These are phyloP conservation scores for Cephus cinctus DNA, from an alignment of 1,140 invertebrate species.

Conservation along the genomic window DNA sequence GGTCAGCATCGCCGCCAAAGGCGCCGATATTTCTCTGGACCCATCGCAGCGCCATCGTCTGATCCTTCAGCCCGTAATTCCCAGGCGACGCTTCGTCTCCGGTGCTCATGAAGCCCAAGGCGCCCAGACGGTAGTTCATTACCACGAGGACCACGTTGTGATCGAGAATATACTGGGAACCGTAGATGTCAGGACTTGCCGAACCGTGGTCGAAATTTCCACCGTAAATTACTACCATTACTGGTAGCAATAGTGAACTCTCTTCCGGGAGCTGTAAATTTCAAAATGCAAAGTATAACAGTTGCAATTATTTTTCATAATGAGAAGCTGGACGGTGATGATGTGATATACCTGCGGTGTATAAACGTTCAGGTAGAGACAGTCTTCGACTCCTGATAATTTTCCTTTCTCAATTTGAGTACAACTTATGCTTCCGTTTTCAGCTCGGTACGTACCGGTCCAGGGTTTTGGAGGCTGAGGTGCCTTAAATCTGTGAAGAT, in stretches of 20 bases:
- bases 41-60: slow-evolving; percentile 49
- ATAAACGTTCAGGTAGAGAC: slow-evolving; percentile 65
- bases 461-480: slow-evolving; percentile 27
- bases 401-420: slow-evolving; percentile 11
- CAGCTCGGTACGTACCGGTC: slow-evolving; percentile 24
- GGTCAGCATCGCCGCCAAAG: slow-evolving; percentile 51
- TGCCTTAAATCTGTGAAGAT: slow-evolving; percentile 18
- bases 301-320: slow-evolving; percentile 2
- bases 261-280: too few relatives aligned
- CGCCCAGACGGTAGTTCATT: slow-evolving; percentile 60
- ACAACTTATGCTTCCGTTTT: slow-evolving; percentile 11
- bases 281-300: too few relatives aligned
- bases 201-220: slow-evolving; percentile 52
- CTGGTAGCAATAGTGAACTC: slow-evolving; percentile 32
- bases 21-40: slow-evolving; percentile 44
- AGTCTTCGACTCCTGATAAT: slow-evolving; percentile 56
- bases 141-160: slow-evolving; percentile 58
- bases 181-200: slow-evolving; percentile 30
- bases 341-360: slow-evolving; percentile 52
- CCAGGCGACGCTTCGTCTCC: slow-evolving; percentile 33
- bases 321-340: not conserved
- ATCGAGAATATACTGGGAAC: slow-evolving; percentile 59
- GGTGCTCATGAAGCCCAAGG: slow-evolving; percentile 58
- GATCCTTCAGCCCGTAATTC: slow-evolving; percentile 50
- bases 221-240: slow-evolving; percentile 57